Conservation (phyloP, 2,797 vertebrate species). For the Mus minutoides region DNA sequence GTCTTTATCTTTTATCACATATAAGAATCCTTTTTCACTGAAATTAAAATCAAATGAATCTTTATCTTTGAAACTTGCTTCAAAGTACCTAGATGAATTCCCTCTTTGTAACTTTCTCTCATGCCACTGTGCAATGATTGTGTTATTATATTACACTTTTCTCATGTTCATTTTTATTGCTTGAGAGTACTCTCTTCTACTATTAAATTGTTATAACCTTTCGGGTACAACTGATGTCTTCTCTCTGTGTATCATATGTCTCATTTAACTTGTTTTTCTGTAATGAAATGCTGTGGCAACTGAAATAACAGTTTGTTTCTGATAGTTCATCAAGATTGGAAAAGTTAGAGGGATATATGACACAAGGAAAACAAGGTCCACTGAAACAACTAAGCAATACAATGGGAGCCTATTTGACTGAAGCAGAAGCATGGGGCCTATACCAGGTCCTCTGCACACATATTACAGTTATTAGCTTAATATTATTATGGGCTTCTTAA, state of each 20-base stretch:
- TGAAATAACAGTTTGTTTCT: conserved; percentile 9
- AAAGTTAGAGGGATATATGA: not conserved
- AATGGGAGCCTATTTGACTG: not conserved
- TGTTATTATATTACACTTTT: not conserved
- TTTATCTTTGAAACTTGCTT: not conserved
- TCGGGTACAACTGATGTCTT: not conserved
- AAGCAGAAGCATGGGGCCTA: not conserved
- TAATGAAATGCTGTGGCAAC: not conserved
- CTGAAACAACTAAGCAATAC: not conserved
- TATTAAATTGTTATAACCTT: not conserved
- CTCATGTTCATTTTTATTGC: not conserved
- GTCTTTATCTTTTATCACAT: not conserved
- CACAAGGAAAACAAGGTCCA: not conserved
- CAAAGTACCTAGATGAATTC: not conserved
- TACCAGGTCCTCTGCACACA: not conserved
- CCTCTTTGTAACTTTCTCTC: not conserved
- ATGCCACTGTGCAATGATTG: not conserved
- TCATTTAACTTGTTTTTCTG: not conserved
- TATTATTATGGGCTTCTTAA: not conserved
- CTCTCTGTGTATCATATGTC: not conserved
- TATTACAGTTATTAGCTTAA: not conserved
- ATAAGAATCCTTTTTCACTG: not conserved
- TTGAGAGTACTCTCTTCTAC: not conserved
- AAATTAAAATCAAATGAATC: not conserved
- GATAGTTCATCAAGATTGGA: not conserved